Conservation (phyloP, 2,888 invertebrate genomes). For the Metalampra italica region DNA sequence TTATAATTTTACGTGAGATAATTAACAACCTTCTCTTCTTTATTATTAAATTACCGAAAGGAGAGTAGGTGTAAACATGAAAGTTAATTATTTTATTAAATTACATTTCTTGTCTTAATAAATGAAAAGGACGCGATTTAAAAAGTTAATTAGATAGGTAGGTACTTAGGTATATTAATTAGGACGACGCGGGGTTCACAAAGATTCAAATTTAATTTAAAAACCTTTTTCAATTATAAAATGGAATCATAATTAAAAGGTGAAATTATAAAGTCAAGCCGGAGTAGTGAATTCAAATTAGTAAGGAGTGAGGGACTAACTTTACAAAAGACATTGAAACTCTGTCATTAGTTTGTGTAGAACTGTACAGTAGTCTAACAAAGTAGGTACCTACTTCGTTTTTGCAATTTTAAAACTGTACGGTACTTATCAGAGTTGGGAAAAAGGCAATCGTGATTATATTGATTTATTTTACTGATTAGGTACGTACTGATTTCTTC, state of each 20-base stretch:
- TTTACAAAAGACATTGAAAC: constrained; percentile 38
- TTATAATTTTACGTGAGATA: too few species aligned
- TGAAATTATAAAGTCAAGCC: not conserved
- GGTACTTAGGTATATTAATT: too few species aligned
- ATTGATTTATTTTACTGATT: too few species aligned
- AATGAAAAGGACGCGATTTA: not conserved
- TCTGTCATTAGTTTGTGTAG: constrained; percentile 32
- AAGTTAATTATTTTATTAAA: not conserved
- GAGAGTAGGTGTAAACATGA: too few species aligned
- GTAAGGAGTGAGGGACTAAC: not conserved
- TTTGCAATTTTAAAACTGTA: too few species aligned
- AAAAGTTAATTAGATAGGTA: not conserved
- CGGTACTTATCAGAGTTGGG: too few species aligned
- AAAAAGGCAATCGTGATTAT: too few species aligned
- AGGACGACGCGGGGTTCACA: not conserved
- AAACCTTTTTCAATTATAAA: constrained; percentile 1
- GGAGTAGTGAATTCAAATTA: not conserved
- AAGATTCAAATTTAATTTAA: not conserved
- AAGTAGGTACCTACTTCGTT: too few species aligned
- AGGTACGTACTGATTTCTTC: too few species aligned
- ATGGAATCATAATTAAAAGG: not conserved
- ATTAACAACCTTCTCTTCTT: too few species aligned
- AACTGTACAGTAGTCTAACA: too few species aligned
- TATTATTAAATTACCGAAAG: too few species aligned
- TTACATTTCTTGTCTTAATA: not conserved